Base-by-base conservation (phyloP, 2,797 vertebrate species). In the Coracias cyanogaster region DNA sequence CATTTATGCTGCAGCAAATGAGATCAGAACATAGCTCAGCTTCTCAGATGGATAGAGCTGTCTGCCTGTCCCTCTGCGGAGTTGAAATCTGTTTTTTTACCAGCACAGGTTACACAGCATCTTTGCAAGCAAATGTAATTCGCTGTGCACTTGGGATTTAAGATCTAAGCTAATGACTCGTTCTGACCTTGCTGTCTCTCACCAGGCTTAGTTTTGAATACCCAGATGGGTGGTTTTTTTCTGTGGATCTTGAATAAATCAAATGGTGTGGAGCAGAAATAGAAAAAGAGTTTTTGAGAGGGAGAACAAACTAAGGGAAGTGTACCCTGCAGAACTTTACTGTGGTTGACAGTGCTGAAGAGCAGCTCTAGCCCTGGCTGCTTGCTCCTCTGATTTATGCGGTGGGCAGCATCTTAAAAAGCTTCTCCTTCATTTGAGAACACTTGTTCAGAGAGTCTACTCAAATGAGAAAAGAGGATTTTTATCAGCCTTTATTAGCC, bases 321-420 rank as follows among this genome's bases (percentile, higher is more conserved):
- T 86, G 35, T 29, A 17, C n/a, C 31, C 70, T 60, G 35, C 4
- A 25, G 51, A 31, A 33, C 77, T 82, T 54, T 3, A 54, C 12
- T 24, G 61, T 48, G 80, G 65, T 61, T 83, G 90, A n/a, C 41
- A 80, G 81, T 43, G 41, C 48, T 87, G 65, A 76, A 71, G 78
- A 31, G 46, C 16, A 89, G 55, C 52, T 55, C 64, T 39, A 71
- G 60, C 55, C 49, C 20, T 31, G 26, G 51, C 52, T 64, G 67
- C 54, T 6, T 5, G 9, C 62, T 19, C 48, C 71, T 39, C 57
- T 94, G 77, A 81, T 89, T 79, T 81, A 65, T 26, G 60, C 74
- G 78, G 51, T 77, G 84, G 93, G 82, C n/a, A 86, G 21, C 2
- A 20, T 25, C 45, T 74, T 29, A 24, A 31, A 66, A 67, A 15